These are phyloP conservation scores for Cossypha niveicapilla DNA, from an alignment of 2,797 vertebrate genomes.

Conservation along the genomic window DNA sequence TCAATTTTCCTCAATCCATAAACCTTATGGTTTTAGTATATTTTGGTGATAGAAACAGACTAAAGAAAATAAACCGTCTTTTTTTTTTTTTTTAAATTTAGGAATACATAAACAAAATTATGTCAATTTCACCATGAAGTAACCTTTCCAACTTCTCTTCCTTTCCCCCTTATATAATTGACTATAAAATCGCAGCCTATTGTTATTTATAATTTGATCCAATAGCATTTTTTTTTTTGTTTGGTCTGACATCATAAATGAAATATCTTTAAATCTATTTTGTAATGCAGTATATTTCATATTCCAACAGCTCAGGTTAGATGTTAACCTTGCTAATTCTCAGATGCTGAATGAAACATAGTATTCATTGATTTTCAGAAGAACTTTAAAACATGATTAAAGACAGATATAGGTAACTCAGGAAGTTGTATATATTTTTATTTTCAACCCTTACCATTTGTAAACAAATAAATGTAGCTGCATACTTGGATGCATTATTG, in stretches of 20 bases:
- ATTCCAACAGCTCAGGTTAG: not conserved
- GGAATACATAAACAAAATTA: not conserved
- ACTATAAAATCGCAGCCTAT: not conserved
- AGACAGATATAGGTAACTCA: not conserved
- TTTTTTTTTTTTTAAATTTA: not conserved
- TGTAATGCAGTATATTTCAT: not conserved
- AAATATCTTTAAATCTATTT: not conserved
- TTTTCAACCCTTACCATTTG: not conserved
- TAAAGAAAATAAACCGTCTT: not conserved
- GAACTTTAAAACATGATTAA: not conserved
- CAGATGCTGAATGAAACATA: not conserved
- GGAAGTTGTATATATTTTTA: not conserved
- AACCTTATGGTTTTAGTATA: not conserved
- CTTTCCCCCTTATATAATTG: rapidly evolving
- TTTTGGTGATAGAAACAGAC: not conserved
- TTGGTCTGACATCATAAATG: not conserved
- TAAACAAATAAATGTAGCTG: not conserved
- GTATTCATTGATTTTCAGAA: not conserved
- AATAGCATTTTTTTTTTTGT: not conserved
- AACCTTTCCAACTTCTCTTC: not conserved
- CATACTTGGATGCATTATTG: not conserved
- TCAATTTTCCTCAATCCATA: not conserved
- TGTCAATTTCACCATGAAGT: not conserved
- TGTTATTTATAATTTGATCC: not conserved
- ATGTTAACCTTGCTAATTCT: not conserved